These are phyloP conservation scores for Microcebus griseorufus DNA, from an alignment of 2,113 vertebrate genomes.

Conservation along the genomic window DNA sequence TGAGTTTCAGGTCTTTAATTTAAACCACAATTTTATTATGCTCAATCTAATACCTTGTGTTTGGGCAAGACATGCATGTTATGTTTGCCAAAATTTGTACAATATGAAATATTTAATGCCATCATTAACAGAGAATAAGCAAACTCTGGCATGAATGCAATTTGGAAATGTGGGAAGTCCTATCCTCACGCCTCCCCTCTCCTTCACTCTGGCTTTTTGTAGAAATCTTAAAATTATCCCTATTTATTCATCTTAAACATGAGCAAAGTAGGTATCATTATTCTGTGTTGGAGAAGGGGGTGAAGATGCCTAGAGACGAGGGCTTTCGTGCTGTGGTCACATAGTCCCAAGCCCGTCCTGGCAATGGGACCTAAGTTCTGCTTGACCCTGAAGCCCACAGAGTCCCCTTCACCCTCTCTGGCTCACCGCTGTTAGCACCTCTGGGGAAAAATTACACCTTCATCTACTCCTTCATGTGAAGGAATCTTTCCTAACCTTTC, in stretches of 20 bases:
- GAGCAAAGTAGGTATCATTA: background rate
- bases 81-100: background rate
- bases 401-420: background rate
- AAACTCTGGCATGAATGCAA: background rate
- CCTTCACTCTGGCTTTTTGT: background rate
- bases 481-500: background rate
- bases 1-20: background rate
- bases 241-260: background rate
- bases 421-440: background rate
- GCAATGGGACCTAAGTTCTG: background rate
- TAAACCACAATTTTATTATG: background rate
- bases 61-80: background rate
- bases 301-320: background rate
- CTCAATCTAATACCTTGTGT: background rate
- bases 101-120: background rate
- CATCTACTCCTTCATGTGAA: background rate
- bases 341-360: background rate
- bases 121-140: background rate
- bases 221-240: background rate
- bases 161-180: background rate
- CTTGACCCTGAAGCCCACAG: background rate
- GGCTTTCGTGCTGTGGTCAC: fast-evolving
- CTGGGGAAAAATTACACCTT: background rate
- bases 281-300: background rate
- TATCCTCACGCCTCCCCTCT: fast-evolving